Evolutionary conservation across 2,113 vertebrate genomes (phyloP).

Genomic region (Pagrus major): DNA sequence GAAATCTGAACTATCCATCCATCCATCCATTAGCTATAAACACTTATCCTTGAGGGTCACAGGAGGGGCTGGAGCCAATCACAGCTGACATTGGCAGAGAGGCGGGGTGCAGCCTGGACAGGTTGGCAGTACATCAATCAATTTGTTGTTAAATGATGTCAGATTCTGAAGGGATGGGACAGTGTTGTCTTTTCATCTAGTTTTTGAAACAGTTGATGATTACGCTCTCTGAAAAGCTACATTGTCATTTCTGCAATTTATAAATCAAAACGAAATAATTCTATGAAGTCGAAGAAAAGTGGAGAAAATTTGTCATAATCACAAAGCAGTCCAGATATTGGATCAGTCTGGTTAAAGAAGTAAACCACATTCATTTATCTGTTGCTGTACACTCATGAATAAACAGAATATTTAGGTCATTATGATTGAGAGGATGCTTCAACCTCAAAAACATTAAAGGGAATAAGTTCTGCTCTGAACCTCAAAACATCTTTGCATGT

Average conservation of each 20-base stretch:
- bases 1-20: constrained; percentile 47
- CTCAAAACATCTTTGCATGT: constrained; percentile 32
- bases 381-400: constrained; percentile 22
- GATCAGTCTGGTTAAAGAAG: constrained; percentile 10
- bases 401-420: constrained; percentile 67
- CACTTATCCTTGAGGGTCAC: constrained; percentile 4
- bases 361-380: background rate
- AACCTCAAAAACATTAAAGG: constrained; percentile 56
- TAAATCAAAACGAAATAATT: constrained; percentile 2
- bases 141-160: constrained; percentile 76
- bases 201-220: constrained; percentile 37
- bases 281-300: background rate
- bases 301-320: background rate
- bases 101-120: background rate
- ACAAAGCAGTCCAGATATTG: background rate
- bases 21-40: background rate
- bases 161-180: constrained; percentile 53
- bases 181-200: constrained; percentile 57
- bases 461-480: constrained; percentile 43
- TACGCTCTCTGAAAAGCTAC: background rate
- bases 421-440: constrained; percentile 45
- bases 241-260: background rate
- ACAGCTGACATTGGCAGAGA: background rate
- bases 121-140: constrained; percentile 48
- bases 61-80: background rate